These are phyloP conservation scores for Siderastrea radians DNA, from an alignment of 92 coral and sea anemone species.

Conservation along the genomic window DNA sequence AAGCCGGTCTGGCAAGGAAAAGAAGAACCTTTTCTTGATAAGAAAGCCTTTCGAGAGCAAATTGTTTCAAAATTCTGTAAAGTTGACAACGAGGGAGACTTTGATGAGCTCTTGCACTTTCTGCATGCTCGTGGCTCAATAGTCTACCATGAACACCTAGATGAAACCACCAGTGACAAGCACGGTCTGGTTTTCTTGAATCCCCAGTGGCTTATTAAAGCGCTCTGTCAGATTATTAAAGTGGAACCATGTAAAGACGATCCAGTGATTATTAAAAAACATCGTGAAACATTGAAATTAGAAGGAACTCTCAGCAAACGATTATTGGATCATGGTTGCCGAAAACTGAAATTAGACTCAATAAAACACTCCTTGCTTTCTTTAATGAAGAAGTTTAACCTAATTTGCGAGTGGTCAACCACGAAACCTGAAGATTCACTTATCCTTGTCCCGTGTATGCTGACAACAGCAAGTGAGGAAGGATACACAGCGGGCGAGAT, in stretches of 20 bases:
- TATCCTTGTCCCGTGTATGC: conserved; percentile 13
- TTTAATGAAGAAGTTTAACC: conserved; percentile 13
- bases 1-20: not conserved
- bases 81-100: not conserved
- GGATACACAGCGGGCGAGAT: not conserved
- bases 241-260: not conserved
- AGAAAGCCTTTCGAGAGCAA: not conserved
- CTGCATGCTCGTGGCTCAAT: conserved; percentile 9
- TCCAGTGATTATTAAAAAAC: not conserved
- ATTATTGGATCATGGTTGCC: not conserved
- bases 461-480: not conserved
- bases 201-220: no score
- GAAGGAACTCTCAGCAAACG: not conserved
- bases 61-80: not conserved
- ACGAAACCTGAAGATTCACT: not conserved
- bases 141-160: not conserved
- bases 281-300: not conserved
- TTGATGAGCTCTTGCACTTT: conserved; percentile 5
- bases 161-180: not conserved
- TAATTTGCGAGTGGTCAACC: not conserved
- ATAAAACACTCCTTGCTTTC: not conserved
- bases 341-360: not conserved
- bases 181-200: no score
- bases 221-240: not conserved
- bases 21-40: not conserved